Conservation (phyloP, 37 sponge, comb jelly and placozoan genomes). For the Cliona cf. orientalis region DNA sequence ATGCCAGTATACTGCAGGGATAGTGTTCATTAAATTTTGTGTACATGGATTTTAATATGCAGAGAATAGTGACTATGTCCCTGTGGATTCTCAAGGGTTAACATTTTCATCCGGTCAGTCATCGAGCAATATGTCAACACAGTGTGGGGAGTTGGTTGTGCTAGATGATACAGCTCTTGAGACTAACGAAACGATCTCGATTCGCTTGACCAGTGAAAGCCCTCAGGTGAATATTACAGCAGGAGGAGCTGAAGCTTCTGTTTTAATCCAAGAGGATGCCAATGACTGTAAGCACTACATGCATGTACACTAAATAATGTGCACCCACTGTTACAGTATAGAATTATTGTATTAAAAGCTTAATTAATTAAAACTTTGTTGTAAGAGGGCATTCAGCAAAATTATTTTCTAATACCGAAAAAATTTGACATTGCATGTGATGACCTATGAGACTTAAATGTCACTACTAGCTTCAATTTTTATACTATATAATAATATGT, state of each 20-base stretch:
- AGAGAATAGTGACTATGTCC: background rate
- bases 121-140: background rate
- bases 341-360: too few relatives aligned
- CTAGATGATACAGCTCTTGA: background rate
- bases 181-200: background rate
- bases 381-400: too few relatives aligned
- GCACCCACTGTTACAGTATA: too few relatives aligned
- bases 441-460: too few relatives aligned
- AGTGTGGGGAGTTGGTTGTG: background rate
- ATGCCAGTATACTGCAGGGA: too few relatives aligned
- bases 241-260: background rate
- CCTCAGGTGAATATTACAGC: background rate
- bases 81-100: background rate
- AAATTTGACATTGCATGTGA: too few relatives aligned
- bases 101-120: background rate
- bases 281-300: background rate
- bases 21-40: background rate
- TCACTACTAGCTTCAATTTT: too few relatives aligned
- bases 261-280: background rate
- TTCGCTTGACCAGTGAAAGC: background rate
- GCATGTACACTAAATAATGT: too few relatives aligned
- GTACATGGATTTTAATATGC: background rate
- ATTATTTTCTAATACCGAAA: too few relatives aligned
- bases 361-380: too few relatives aligned
- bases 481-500: too few relatives aligned